Percentiles rank a stretch among this genome's conserved stretches.
Conservation (phyloP, 2,888 invertebrate species). For the Callimorpha dominula region DNA sequence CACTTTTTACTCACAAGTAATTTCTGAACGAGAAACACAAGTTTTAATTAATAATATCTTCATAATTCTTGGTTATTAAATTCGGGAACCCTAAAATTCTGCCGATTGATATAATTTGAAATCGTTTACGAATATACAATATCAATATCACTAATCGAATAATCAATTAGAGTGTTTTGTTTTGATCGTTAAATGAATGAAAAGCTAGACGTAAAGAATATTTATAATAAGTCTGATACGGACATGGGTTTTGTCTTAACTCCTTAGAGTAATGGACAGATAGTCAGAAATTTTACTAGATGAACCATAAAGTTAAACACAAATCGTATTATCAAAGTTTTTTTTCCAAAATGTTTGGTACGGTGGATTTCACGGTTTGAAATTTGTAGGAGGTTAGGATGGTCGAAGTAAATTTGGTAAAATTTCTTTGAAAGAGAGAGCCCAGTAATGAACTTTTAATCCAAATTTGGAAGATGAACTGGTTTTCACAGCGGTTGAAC, state of each 20-base stretch:
- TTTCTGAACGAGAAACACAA: slow-evolving; percentile 56
- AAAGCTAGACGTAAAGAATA: neutral
- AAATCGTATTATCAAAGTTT: too few relatives aligned
- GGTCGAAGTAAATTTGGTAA: too few relatives aligned
- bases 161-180: neutral
- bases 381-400: neutral
- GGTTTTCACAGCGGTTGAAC: too few relatives aligned
- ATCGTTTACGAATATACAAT: slow-evolving; percentile 6
- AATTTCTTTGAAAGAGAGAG: too few relatives aligned
- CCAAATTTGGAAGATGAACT: too few relatives aligned
- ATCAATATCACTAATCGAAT: slow-evolving; percentile 1
- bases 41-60: slow-evolving; percentile 60
- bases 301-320: too few relatives aligned
- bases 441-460: too few relatives aligned
- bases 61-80: slow-evolving; percentile 46
- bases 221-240: too few relatives aligned
- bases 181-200: neutral
- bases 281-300: too few relatives aligned
- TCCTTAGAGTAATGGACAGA: too few relatives aligned
- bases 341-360: neutral
- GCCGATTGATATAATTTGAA: slow-evolving; percentile 21
- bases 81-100: slow-evolving; percentile 34
- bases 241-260: too few relatives aligned
- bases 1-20: slow-evolving; percentile 63
- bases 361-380: neutral